Base-by-base conservation (phyloP, 2,113 vertebrate genomes). In the Pachyramphus minor region DNA sequence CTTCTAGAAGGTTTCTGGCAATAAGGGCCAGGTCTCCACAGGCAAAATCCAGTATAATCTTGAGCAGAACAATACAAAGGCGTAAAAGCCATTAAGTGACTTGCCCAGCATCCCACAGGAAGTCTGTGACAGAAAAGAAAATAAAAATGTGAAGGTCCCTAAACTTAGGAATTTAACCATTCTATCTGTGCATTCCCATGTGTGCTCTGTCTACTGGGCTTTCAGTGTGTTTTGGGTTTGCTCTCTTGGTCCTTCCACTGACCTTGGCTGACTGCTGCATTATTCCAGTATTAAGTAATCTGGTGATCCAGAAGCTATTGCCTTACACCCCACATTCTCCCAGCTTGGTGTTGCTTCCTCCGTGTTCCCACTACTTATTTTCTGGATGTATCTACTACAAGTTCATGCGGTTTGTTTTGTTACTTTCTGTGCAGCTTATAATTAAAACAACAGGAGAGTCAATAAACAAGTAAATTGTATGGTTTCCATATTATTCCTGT, bases 91-190 rank as follows among this genome's bases (percentile, higher is more conserved):
- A 77, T 92, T 86, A 94, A 94, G 60, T 41, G 75, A 55, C 49
- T 86, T 71, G 59, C 55, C 56, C 87, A 67, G 72, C 44, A 52
- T 92, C 92, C 88, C 90, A 55, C 76, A 96, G 96, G 95, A 96
- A 96, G 85, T 78, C 90, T 94, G 82, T 92, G 88, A 87, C 93
- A 96, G 90, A 80, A 86, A 90, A 85, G 72, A 88, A 94, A 96
- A 93, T 59, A 90, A 73, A 79, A 90, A 44, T 20, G 12, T 72
- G 56, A 95, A 81, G 58, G 60, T 68, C 52, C n/a, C 8, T 7
- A 88, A 94, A 77, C 42, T 63, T 47, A 49, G 58, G 87, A 95
- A 91, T 95, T 56, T 78, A 71, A 31, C 28, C 3, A 0, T 53
- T 93, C 56, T 88, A 0, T 44, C 31, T 19, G 6, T 14, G 35